Evolutionary conservation across 2,797 vertebrate species (phyloP).

Genomic region (Catharus ustulatus): DNA sequence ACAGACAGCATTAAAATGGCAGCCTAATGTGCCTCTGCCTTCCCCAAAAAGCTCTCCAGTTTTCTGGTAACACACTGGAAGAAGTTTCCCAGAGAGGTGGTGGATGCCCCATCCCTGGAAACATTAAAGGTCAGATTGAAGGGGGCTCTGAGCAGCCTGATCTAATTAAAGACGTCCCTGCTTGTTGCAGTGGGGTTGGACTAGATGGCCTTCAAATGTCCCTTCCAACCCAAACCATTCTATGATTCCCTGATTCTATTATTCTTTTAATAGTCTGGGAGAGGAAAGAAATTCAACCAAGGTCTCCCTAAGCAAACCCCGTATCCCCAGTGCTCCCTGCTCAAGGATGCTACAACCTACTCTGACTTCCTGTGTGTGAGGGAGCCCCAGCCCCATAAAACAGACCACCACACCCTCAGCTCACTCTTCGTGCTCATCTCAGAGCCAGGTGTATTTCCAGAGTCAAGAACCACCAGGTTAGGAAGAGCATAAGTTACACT

Average conservation of each 20-base stretch:
- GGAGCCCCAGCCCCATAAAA: not conserved
- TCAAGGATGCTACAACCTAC: not conserved
- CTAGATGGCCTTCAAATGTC: not conserved
- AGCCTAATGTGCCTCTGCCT: not conserved
- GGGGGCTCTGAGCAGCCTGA: not conserved
- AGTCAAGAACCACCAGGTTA: not conserved
- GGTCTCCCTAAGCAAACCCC: not conserved
- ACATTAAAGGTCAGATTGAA: not conserved
- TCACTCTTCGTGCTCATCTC: not conserved
- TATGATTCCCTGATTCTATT: not conserved
- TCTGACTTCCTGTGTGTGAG: not conserved
- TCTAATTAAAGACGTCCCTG: not conserved
- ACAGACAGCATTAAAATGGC: not conserved
- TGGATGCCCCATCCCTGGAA: not conserved
- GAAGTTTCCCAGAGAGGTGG: not conserved
- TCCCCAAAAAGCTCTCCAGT: not conserved
- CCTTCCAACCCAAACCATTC: not conserved
- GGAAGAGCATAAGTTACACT: not conserved
- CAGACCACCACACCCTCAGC: not conserved
- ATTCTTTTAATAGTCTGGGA: not conserved
- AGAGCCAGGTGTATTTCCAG: not conserved
- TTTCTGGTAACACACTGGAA: not conserved
- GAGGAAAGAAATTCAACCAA: not conserved
- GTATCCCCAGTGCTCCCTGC: not conserved
- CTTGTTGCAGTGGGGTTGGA: rapidly evolving